A percentile compares a stretch with the other conserved stretches of the same genome.
These are phyloP conservation scores for Drosophila pallidifrons DNA, from an alignment of 1,140 invertebrate genomes.

Conservation along the genomic window DNA sequence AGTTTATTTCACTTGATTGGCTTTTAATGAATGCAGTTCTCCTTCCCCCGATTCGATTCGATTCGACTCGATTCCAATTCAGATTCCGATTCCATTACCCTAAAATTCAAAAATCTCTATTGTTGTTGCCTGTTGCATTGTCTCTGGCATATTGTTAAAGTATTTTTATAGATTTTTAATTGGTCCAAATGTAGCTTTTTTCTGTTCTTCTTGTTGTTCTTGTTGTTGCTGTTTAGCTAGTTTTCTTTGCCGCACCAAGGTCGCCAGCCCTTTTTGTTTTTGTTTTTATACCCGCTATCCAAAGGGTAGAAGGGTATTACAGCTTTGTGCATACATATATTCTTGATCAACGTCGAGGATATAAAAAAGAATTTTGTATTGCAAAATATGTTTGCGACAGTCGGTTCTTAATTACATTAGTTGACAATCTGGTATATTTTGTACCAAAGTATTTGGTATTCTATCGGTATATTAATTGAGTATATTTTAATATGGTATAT, in stretches of 20 bases:
- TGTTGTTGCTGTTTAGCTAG: neutral
- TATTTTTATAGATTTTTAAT: constrained; percentile 38
- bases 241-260: constrained; percentile 10
- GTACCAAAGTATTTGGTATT: too few species aligned
- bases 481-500: too few species aligned
- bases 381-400: too few species aligned
- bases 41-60: neutral
- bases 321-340: too few species aligned
- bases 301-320: too few species aligned
- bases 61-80: neutral
- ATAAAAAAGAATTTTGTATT: too few species aligned
- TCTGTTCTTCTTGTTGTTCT: neutral
- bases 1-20: constrained; percentile 75
- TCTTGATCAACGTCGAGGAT: too few species aligned
- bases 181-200: constrained; percentile 21
- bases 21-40: constrained; percentile 71
- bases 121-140: constrained; percentile 22
- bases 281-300: too few species aligned
- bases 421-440: too few species aligned
- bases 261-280: constrained; percentile 11
- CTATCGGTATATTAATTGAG: too few species aligned
- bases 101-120: constrained; percentile 23
- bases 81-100: constrained; percentile 22
- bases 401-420: too few species aligned
- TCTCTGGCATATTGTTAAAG: constrained; percentile 12